A percentile compares a stretch with the other conserved stretches of the same genome.
Evolutionary conservation across 2,113 vertebrate genomes (phyloP).

Genomic region (Irena cyanogastra): DNA sequence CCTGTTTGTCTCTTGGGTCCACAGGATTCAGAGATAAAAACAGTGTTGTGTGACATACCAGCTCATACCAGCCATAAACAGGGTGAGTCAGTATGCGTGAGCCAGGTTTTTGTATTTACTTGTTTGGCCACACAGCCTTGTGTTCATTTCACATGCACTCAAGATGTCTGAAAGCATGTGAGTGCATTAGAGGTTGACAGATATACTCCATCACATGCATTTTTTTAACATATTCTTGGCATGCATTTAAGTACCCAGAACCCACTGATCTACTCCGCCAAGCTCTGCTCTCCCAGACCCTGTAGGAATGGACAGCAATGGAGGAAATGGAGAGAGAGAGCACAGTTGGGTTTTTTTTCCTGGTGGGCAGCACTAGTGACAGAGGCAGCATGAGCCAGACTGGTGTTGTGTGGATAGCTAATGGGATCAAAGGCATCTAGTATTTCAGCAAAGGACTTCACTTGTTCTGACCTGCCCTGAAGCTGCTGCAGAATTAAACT

Average conservation of each 20-base stretch:
- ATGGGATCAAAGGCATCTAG: neutral
- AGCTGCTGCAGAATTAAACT: neutral
- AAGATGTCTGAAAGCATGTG: neutral
- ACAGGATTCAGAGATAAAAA: neutral
- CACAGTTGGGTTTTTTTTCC: fast-evolving
- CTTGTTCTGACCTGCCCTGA: neutral
- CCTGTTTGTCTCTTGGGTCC: neutral
- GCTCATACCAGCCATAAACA: neutral
- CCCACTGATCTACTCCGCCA: neutral
- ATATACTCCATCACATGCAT: too few species aligned
- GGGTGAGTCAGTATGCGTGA: fast-evolving
- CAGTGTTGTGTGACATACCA: neutral
- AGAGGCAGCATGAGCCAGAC: neutral
- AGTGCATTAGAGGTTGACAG: neutral
- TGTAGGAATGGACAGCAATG: neutral
- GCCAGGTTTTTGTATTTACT: neutral
- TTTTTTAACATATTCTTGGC: neutral
- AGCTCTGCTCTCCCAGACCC: neutral
- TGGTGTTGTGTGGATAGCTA: neutral
- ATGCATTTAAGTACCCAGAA: neutral
- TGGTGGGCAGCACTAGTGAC: neutral
- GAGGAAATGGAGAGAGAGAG: neutral
- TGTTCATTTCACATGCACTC: neutral
- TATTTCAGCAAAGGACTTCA: neutral
- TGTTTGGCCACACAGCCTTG: neutral